Base-by-base conservation (phyloP, 2,888 invertebrate genomes). In the Mesorhabditis sp. region DNA sequence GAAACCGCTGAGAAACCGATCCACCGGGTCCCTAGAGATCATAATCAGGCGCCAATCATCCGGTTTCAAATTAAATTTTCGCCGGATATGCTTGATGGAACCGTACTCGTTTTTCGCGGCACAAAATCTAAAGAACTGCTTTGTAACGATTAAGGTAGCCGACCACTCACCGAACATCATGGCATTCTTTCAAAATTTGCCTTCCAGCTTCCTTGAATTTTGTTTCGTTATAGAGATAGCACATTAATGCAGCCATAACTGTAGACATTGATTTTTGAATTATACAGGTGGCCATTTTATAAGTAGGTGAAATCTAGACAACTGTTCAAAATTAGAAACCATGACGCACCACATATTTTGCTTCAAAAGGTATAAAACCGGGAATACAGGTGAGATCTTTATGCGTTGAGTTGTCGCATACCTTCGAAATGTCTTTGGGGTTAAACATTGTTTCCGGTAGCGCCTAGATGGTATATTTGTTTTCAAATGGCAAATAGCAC, bases 251-350 rank as follows among this genome's bases (percentile, higher is more conserved):
- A 4, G 80, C 77, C 67, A 82, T 79, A 2, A 80, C 75, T 5
- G 82, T 81, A 15, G 80, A 80, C 80, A 81, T 82, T 62, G 75
- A 77, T 66, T 82, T 80, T 65, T 82, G 80, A 13, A 82, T 80
- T n/a, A 80, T 70, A 65, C 82, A 82, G 43, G 74, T 72, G 5
- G 73, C 67, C 70, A 80, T 75, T 61, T 78, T 81, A 70, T 80
- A 79, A 66, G 76, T 71, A 62, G 74, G 73, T 4, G 80, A 74
- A 6, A 73, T 70, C 79, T 79, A 63, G 43, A 76, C 72, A 44
- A 0, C 4, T 28, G 4, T 5, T 42, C 42, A 6, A 15, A 43
- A 42, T 4, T 58, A n/a, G 7, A 13, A 10, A 50, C n/a, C n/a
- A 50, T 13, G n/a, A 50, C 58, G 10, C 7, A 50, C 58, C 7